Percentiles rank a stretch among this genome's conserved stretches.
Conservation (phyloP, 2,888 invertebrate species). For the Caradrina clavipalpis region DNA sequence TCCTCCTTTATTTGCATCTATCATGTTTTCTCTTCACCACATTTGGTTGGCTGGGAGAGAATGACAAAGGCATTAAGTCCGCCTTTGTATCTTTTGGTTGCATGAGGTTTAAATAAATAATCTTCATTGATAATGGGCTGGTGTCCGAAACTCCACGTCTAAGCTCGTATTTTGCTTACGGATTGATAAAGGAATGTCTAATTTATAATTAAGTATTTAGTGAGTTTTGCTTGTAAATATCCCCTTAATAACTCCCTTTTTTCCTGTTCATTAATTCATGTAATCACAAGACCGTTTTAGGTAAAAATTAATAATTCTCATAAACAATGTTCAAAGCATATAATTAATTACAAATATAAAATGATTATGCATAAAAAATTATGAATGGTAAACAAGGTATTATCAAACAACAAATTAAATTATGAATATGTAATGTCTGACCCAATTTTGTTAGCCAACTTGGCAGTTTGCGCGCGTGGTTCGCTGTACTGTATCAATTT, state of each 20-base stretch:
- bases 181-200: neutral
- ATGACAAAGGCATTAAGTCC: too few relatives aligned
- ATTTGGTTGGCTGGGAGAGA: too few relatives aligned
- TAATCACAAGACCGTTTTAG: neutral
- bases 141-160: too few relatives aligned
- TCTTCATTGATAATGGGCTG: too few relatives aligned
- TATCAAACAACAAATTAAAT: constrained; percentile 44
- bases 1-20: too few relatives aligned
- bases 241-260: neutral
- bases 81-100: too few relatives aligned
- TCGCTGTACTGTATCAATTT: constrained; percentile 26
- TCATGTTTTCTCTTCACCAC: too few relatives aligned
- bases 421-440: constrained; percentile 54
- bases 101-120: too few relatives aligned
- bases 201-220: neutral
- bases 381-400: constrained; percentile 24
- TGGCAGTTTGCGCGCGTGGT: constrained; percentile 30
- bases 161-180: too few relatives aligned
- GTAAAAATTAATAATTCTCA: constrained; percentile 13
- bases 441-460: constrained; percentile 40
- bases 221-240: neutral
- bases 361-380: constrained; percentile 11
- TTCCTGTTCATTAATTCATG: neutral
- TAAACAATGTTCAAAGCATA: neutral
- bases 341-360: constrained; percentile 26